Base-by-base conservation (phyloP, 1,140 invertebrate genomes). In the Nephila pilipes region DNA sequence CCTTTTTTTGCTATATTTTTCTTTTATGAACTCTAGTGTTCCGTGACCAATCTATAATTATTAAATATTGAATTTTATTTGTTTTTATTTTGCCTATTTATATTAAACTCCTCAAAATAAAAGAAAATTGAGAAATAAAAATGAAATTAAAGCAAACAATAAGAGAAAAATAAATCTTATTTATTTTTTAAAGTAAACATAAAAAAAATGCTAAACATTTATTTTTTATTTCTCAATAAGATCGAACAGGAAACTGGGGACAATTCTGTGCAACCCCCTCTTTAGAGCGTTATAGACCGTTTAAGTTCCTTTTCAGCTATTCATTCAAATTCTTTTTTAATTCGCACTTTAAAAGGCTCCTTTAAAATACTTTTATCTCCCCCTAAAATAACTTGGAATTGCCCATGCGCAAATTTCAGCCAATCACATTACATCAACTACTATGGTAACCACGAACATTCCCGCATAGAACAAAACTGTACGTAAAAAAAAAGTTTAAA, bases 401-500 rank as follows among this genome's bases (percentile, higher is more conserved):
- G 63, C 87, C 60, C 87, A 88, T 88, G 58, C 60, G 58, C 87
- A 54, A 55, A 88, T 69, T 65, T 58, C 58, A 38, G 87, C 87
- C 87, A 88, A 88, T 88, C 87, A 88, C 58, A 88, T 65, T 5
- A 58, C 83, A 85, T 55, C n/a, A 16, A 16, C 18, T 25, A 85
- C 54, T 58, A 10, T 29, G 55, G 55, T 29, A 87, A 83, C 80
- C 80, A 29, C 80, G 20, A 88, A 58, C 55, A 55, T 87, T 87
- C 57, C 22, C 29, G 60, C 18, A 25, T 65, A 38, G 29, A 58
- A 54, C 29, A 46, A 46, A 20, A 69, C 14, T 36, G 20, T n/a
- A 22, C 8, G 29, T n/a, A 90, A 14, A 63, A 79, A 89, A 75
- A 79, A 90, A 75, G n/a, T 18, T n/a, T n/a, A n/a, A n/a, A n/a